Evolutionary conservation across 2,888 invertebrate species (phyloP).

Genomic region (Nasonovia ribisnigri): DNA sequence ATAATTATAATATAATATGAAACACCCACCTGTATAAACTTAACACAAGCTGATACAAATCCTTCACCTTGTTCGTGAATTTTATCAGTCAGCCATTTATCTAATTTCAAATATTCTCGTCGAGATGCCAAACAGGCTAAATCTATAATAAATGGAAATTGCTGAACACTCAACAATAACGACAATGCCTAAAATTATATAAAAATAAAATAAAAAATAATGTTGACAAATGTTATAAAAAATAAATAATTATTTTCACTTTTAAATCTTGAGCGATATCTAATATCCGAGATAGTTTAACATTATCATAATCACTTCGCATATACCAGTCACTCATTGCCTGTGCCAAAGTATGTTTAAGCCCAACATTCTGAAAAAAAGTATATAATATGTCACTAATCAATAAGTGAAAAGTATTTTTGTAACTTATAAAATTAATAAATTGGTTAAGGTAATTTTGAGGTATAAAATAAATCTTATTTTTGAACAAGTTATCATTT

Average conservation of each 20-base stretch:
- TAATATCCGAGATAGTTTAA: conserved; percentile 90
- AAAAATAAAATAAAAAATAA: not conserved
- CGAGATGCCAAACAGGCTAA: conserved; percentile 96
- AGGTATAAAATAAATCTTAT: not conserved
- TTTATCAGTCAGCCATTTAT: conserved; percentile 99
- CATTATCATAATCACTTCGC: conserved; percentile 92
- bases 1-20: not conserved
- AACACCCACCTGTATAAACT: conserved; percentile 78
- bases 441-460: not conserved
- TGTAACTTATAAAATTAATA: not conserved
- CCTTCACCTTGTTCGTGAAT: conserved; percentile 94
- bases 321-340: conserved; percentile 98
- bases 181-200: conserved; percentile 81
- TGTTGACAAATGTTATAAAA: not conserved
- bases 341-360: conserved; percentile 90
- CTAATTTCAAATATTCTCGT: conserved; percentile 95
- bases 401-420: not conserved
- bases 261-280: conserved; percentile 94
- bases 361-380: conserved; percentile 73
- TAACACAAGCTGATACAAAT: conserved; percentile 88
- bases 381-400: not conserved
- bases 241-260: conserved; percentile 68
- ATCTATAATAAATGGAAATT: conserved; percentile 97
- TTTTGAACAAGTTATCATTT: too few relatives aligned
- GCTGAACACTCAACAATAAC: conserved; percentile 88